Percentiles rank a stretch among this genome's conserved stretches.
Conservation (phyloP, 2,888 invertebrate species). For the Reticulitermes lucifugus region DNA sequence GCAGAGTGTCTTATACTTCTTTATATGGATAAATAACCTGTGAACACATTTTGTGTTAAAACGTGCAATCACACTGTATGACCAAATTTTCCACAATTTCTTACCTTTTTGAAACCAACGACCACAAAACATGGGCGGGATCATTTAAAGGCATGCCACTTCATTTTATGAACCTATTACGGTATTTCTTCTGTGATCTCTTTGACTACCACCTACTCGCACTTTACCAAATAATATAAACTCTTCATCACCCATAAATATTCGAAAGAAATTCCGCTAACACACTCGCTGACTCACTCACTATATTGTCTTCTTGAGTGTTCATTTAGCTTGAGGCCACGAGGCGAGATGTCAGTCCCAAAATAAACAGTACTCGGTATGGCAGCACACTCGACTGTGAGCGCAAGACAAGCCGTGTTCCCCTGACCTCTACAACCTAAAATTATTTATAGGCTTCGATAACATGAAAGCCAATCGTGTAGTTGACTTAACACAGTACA, state of each 20-base stretch:
- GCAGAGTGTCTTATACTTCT: neutral
- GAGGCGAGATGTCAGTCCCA: neutral
- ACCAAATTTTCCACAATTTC: neutral
- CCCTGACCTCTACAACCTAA: neutral
- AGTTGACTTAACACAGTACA: neutral
- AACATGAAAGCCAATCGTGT: neutral
- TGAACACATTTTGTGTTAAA: neutral
- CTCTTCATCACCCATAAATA: neutral
- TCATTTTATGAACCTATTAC: neutral
- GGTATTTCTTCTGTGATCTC: neutral
- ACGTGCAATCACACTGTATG: neutral
- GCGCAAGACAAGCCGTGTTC: neutral
- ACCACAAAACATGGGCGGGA: neutral
- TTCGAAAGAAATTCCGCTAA: neutral
- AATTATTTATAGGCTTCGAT: neutral
- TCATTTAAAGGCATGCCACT: neutral
- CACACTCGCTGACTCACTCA: neutral
- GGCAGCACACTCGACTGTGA: neutral
- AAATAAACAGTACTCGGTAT: neutral
- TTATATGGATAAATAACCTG: neutral
- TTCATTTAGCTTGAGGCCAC: neutral
- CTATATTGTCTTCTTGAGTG: neutral
- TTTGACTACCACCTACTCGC: neutral
- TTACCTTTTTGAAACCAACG: slow-evolving; percentile 13
- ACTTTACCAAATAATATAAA: neutral